A percentile compares a stretch with the other conserved stretches of the same genome.
Evolutionary conservation across 2,113 vertebrate species (phyloP).

Genomic region (Conger conger): DNA sequence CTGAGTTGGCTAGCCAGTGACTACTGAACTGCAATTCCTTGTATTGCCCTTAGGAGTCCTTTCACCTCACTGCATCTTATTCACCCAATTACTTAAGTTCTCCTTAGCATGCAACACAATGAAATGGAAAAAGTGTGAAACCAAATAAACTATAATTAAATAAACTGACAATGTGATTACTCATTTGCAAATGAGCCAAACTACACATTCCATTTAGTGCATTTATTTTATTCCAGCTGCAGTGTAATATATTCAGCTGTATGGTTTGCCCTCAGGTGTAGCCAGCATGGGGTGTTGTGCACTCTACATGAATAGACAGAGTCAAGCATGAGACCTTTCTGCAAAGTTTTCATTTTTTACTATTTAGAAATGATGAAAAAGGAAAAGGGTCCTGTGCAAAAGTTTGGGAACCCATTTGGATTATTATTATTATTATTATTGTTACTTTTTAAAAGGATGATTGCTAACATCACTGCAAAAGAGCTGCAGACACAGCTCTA

Average conservation of each 20-base stretch:
- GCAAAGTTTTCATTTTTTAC: too few relatives aligned
- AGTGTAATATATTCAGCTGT: neutral
- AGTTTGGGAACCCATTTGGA: too few relatives aligned
- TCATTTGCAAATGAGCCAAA: neutral
- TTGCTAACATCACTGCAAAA: too few relatives aligned
- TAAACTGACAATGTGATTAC: neutral
- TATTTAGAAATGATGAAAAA: too few relatives aligned
- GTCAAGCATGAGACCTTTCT: neutral
- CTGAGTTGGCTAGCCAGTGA: neutral
- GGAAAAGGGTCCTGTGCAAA: too few relatives aligned
- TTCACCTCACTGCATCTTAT: neutral
- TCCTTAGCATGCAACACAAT: neutral
- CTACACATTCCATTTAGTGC: neutral
- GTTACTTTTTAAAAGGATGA: too few relatives aligned
- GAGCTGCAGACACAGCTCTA: too few relatives aligned
- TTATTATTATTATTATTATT: too few relatives aligned
- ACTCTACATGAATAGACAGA: neutral
- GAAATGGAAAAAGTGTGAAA: neutral
- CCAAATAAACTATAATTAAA: neutral
- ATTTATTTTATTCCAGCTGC: neutral
- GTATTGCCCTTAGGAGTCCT: neutral
- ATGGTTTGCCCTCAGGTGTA: neutral
- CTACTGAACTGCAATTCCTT: neutral
- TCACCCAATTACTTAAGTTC: neutral
- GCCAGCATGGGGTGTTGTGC: neutral